Percentiles rank a stretch among this genome's conserved stretches.
Evolutionary conservation across 2,797 vertebrate genomes (phyloP).

Genomic region (Nyctalus aviator): DNA sequence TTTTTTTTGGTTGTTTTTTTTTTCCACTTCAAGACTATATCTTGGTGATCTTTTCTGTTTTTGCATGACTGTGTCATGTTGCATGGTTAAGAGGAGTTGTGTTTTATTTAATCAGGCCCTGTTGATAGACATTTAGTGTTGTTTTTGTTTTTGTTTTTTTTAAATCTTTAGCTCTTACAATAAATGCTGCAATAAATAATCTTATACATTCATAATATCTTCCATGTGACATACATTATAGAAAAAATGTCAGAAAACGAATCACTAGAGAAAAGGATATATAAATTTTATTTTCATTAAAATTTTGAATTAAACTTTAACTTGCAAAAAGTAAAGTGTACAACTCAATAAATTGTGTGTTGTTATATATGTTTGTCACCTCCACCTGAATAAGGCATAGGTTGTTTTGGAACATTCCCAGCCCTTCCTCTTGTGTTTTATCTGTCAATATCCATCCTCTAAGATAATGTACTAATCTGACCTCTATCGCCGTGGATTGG

Average conservation of each 20-base stretch:
- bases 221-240: background rate
- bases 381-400: too few species aligned
- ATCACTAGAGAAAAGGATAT: background rate
- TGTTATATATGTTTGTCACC: fast-evolving
- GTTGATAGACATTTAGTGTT: background rate
- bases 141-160: background rate
- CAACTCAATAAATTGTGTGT: background rate
- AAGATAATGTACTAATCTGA: background rate
- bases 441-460: background rate
- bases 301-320: background rate
- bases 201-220: background rate
- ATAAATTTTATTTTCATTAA: background rate
- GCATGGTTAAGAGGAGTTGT: background rate
- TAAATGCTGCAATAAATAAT: slow-evolving; percentile 7
- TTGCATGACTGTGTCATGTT: background rate
- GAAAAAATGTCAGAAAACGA: background rate
- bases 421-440: background rate
- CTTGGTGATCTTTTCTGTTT: background rate
- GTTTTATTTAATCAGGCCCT: background rate
- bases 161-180: background rate
- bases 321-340: background rate
- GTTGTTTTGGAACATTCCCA: background rate
- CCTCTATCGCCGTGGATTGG: background rate
- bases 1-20: background rate
- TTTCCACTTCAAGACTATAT: background rate